These are phyloP conservation scores for Lapara coniferarum DNA, from an alignment of 2,888 invertebrate genomes.

Conservation along the genomic window DNA sequence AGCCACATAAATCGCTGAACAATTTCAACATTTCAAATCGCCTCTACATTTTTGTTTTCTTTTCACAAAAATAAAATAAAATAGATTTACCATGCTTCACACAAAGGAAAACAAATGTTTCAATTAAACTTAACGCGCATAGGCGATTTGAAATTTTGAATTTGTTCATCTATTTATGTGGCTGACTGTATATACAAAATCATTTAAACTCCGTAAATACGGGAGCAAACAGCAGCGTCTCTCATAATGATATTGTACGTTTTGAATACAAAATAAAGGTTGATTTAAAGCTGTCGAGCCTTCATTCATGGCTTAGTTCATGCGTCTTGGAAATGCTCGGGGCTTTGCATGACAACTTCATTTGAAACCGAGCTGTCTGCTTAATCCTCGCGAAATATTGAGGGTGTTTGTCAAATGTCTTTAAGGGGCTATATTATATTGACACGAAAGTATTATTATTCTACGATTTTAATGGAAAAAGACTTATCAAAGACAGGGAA, in stretches of 20 bases:
- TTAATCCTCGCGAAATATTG: constrained; percentile 32
- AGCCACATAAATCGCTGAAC: too few relatives aligned
- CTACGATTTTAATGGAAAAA: too few relatives aligned
- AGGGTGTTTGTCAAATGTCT: constrained; percentile 23
- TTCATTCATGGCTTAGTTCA: constrained; percentile 45
- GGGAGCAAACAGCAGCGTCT: constrained; percentile 1
- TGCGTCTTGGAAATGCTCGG: constrained; percentile 42
- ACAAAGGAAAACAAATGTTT: too few relatives aligned
- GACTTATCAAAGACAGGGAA: too few relatives aligned
- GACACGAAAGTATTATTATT: neutral
- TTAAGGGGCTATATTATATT: neutral
- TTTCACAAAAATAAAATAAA: too few relatives aligned
- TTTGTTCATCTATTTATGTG: too few relatives aligned
- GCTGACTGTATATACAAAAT: too few relatives aligned
- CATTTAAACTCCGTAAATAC: constrained; percentile 3
- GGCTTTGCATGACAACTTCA: constrained; percentile 60
- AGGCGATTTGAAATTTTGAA: too few relatives aligned
- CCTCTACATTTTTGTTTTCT: too few relatives aligned
- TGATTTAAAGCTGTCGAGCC: constrained; percentile 46
- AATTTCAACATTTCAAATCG: too few relatives aligned
- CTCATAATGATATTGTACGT: constrained; percentile 39
- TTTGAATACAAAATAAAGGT: constrained; percentile 44
- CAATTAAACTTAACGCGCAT: too few relatives aligned
- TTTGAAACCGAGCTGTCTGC: constrained; percentile 41
- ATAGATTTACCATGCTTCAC: too few relatives aligned